Base-by-base conservation (phyloP, 2,888 invertebrate genomes). In the Caenorhabditis drosophilae region DNA sequence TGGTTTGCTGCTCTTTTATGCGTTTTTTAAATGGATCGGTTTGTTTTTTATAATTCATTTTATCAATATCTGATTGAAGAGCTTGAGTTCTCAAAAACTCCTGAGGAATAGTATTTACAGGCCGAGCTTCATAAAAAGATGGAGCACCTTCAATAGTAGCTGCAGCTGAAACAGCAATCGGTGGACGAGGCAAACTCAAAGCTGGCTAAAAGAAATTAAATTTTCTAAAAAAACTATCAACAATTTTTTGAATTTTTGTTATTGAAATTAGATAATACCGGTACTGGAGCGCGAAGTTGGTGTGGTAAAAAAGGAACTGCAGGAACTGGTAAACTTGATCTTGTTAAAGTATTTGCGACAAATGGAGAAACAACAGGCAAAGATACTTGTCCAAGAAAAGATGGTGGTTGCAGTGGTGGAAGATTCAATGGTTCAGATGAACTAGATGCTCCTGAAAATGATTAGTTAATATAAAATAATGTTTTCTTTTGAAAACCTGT, bases 1-100 rank as follows among this genome's bases (percentile, higher is more conserved):
- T 80, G 59, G 78, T 70, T 60, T 79, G 77, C 50, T 80, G 76
- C 35, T 79, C 79, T 36, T 79, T 62, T 31, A 64, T 61, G 27
- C 53, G 46, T 55, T 63, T 61, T 38, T 64, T 57, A 35, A 70
- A 60, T 9, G 55, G 67, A 42, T 69, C 73, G 9, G 74, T 71
- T 45, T 77, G 76, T 38, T 67, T 67, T 51, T 77, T 79, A 49
- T 73, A 70, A 52, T 75, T 70, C 56, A 79, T 60, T 44, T 75
- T 64, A 48, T 83, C 77, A 27, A 82, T 76, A 58, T 82, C 82
- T n/a, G 66, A 59, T 25, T 58, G 64, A 6, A 64, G 76, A 15
- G 63, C 63, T 35, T 63, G 63, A 12, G 63, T 63, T 18, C 63
- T 42, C 9, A 63, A 46, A 7, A 58, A 23, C 16, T 63, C 63